Evolutionary conservation across 1,140 invertebrate genomes (phyloP).

Genomic region (Leptinotarsa undecemlineata): DNA sequence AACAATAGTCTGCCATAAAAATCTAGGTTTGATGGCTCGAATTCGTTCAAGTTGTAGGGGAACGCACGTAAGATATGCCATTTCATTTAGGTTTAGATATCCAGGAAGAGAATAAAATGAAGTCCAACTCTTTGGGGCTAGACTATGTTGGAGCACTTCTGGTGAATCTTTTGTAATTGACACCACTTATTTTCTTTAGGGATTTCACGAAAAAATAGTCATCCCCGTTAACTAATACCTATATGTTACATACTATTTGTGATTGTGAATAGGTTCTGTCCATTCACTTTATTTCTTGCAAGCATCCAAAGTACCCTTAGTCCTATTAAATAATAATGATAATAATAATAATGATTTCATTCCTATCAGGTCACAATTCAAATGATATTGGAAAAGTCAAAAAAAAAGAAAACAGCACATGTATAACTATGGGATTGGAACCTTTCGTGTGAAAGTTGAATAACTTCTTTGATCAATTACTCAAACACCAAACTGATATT

Average conservation of each 20-base stretch:
- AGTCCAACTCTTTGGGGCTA: background rate
- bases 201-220: background rate
- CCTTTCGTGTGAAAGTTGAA: no score
- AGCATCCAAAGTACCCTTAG: no score
- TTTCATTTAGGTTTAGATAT: background rate
- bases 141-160: background rate
- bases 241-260: background rate
- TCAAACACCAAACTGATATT: no score
- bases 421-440: no score
- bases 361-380: no score
- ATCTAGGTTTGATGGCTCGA: constrained; percentile 18
- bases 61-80: background rate
- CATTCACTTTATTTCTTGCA: no score
- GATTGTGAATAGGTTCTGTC: background rate
- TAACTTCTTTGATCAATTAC: no score
- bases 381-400: no score
- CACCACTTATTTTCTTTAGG: background rate
- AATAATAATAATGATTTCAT: no score
- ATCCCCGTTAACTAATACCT: no score
- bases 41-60: constrained; percentile 3
- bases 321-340: no score
- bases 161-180: background rate
- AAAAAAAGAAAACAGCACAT: no score
- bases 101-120: background rate
- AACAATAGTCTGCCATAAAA: constrained; percentile 32